Evolutionary conservation across 92 coral and sea anemone species (phyloP), one percentile per base, ranked within the genome.

Genomic region (Porites evermanni): DNA sequence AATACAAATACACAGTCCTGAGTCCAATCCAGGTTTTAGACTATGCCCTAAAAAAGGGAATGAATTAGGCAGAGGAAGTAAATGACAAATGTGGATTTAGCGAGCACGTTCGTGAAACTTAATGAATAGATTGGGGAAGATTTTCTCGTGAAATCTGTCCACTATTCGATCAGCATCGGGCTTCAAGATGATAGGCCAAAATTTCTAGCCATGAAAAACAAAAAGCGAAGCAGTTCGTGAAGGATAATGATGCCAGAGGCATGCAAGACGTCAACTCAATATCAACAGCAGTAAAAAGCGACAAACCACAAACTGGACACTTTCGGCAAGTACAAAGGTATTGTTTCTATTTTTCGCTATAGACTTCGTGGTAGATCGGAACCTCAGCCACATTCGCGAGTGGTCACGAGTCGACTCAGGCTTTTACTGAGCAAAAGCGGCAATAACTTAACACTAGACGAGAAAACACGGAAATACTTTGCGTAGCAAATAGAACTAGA

Each of bases 241-340:
- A 1, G 59, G 59, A 50, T 7, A 50, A 16, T 47, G 26, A 5
- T 0, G 9, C 52, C 53, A 70, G 74, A 70, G 53, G 54, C 16
- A 8, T 5, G 47, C 6, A 4, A 44, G n/a, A 4, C n/a, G 53
- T 26, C 74, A 32, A 70, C 7, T 70, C 6, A 16, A 70, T 13
- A 47, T 4, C 12, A 38, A 3, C 74, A 18, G 11, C 44, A 32
- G 16, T 56, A 56, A 70, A 79, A 79, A 23, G 84, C 74, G 74
- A 53, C 84, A 79, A 79, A 66, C 84, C 84, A n/a, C 84, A 66
- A 67, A 47, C 83, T 19, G 19, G 63, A 79, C 72, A 38, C 21
- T 56, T 79, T 79, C 83, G 83, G 83, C 44, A 79, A 79, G 47
- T 50, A 44, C 85, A 81, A 70, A 81, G 77, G 12, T 18, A 58